These are phyloP conservation scores for Melopsittacus undulatus DNA, from an alignment of 2,797 vertebrate species.

Conservation along the genomic window DNA sequence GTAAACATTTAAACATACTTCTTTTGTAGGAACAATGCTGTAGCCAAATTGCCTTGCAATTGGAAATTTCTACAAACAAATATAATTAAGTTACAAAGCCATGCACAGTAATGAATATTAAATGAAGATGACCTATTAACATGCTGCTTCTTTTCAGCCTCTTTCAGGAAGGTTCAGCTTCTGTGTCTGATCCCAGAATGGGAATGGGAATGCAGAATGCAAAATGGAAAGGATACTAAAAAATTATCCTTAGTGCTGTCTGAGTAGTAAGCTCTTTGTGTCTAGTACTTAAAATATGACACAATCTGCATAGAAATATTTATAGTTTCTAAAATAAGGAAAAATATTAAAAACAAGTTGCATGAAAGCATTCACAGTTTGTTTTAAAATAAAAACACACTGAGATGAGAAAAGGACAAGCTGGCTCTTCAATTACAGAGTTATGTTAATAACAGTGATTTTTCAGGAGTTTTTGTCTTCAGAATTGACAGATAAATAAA, in stretches of 20 bases:
- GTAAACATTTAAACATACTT: background rate
- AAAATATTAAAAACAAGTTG: background rate
- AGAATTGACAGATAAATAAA: background rate
- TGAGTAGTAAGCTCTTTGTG: background rate
- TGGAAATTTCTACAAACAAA: constrained; percentile 9
- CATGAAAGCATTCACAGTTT: background rate
- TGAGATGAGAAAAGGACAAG: background rate
- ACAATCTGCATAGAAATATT: background rate
- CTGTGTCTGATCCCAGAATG: background rate
- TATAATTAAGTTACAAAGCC: background rate
- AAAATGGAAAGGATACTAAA: background rate
- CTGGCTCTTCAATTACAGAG: background rate
- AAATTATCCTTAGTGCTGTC: background rate
- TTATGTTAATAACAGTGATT: background rate
- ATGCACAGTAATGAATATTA: constrained; percentile 4
- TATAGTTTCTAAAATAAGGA: background rate
- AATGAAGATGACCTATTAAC: background rate
- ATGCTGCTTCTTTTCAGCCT: background rate
- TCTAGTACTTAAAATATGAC: background rate
- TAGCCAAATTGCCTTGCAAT: background rate
- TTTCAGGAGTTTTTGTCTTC: background rate
- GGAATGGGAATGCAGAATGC: background rate
- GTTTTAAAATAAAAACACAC: background rate
- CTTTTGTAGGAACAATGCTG: background rate
- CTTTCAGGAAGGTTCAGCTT: background rate